phyloP scores from a whole-genome alignment of 2,888 invertebrate genomes.

The Euzophera pinguis region DNA sequence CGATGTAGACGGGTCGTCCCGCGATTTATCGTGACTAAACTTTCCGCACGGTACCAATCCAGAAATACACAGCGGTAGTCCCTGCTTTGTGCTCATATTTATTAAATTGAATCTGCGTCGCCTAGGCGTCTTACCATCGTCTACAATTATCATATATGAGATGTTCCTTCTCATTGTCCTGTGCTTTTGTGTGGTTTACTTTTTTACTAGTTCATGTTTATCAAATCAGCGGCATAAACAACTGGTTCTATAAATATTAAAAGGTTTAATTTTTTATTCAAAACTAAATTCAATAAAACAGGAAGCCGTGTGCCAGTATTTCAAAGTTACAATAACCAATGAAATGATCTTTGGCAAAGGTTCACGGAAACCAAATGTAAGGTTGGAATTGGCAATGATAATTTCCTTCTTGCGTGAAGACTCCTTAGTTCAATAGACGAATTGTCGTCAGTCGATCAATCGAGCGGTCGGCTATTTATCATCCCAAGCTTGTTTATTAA shows the following conservation, averaged over 20 bases:
- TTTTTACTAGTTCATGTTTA: no score
- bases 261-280: neutral
- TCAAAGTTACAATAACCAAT: neutral
- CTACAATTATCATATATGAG: neutral
- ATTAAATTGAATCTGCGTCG: constrained; percentile 34
- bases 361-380: constrained; percentile 3
- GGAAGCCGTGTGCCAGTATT: neutral
- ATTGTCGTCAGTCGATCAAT: constrained; percentile 5
- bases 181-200: no score
- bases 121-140: constrained; percentile 27
- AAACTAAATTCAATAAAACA: neutral
- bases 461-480: constrained; percentile 22
- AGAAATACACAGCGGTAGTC: constrained; percentile 65
- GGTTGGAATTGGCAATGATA: constrained; percentile 3
- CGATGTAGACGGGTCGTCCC: constrained; percentile 48
- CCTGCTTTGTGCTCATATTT: constrained; percentile 36
- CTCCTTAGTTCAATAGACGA: neutral
- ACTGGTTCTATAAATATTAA: no score
- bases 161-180: neutral
- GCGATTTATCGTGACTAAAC: constrained; percentile 65
- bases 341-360: constrained; percentile 10
- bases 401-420: neutral
- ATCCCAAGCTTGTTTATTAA: constrained; percentile 29
- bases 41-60: constrained; percentile 78
- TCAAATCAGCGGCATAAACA: no score